Evolutionary conservation across 2,888 invertebrate species (phyloP), one percentile per base, ranked within the genome.

Genomic region (Hyalella azteca): DNA sequence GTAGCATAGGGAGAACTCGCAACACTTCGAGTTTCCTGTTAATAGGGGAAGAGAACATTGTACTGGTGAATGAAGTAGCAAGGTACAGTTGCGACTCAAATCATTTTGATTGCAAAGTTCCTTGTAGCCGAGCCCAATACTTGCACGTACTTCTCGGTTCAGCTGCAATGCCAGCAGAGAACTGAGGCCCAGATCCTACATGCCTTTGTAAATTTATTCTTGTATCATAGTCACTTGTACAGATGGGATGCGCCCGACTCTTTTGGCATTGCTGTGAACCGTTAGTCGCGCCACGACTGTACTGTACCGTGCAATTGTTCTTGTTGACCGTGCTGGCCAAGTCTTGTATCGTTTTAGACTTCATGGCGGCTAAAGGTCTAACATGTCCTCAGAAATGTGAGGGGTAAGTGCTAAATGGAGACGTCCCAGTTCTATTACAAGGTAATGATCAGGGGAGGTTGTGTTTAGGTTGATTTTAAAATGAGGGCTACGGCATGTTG

Each of bases 191-290:
- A 26, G 7, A 0, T 3, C 66, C 66, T 66, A 36, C 7, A 66
- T 32, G 36, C 36, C 36, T 66, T 66, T 66, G 66, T 66, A 66
- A 29, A 66, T 36, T 36, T 36, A 36, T 36, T 66, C 36, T 29
- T 66, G 66, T 66, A 66, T 66, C 9, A 66, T 66, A 66, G 66
- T 66, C 66, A 36, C 22, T 19, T 54, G 54, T 54, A 54, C 3
- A 66, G 66, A 66, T 15, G 66, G 66, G 66, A 36, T 9, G 29
- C 66, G 36, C 29, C 66, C 66, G 36, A 32, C 66, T 32, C 66
- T 66, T 32, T 36, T 66, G 36, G 19, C 66, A 66, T 29, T 54
- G 19, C 54, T 49, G 22, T 29, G 54, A 26, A 54, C 54, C 54
- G 22, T 54, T 54, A 54, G 29, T 54, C 22, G 54, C 22, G 22